These are phyloP conservation scores for Cyphomyrus discorhynchus DNA, from an alignment of 2,113 vertebrate genomes.

Conservation along the genomic window DNA sequence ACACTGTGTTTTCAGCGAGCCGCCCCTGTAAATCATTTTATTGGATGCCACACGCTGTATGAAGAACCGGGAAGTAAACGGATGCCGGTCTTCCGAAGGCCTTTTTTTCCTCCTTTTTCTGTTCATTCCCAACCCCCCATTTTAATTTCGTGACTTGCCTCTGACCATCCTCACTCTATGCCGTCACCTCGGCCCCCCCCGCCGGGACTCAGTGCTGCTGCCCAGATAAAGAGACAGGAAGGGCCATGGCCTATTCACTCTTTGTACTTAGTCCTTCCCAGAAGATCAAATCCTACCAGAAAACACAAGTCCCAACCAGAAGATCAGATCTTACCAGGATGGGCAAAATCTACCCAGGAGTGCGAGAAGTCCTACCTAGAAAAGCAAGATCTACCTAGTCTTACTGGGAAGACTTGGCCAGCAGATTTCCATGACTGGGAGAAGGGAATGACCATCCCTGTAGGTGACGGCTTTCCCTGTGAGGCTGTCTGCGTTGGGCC, in stretches of 20 bases:
- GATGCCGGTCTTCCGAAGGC: neutral
- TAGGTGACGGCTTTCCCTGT: neutral
- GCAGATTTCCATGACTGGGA: neutral
- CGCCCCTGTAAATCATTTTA: neutral
- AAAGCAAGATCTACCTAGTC: neutral
- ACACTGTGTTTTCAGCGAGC: neutral
- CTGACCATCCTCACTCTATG: neutral
- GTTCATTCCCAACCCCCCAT: neutral
- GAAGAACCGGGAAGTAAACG: neutral
- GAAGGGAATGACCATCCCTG: neutral
- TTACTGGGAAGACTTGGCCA: neutral
- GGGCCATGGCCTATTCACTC: neutral
- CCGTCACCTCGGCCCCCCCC: conserved; percentile 20
- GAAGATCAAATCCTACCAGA: neutral
- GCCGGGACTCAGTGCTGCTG: neutral
- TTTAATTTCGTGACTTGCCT: neutral
- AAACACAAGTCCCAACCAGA: neutral
- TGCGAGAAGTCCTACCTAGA: neutral
- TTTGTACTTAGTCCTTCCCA: neutral
- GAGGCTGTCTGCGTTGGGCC: neutral
- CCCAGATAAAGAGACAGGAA: neutral
- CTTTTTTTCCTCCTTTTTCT: neutral
- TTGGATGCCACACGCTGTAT: neutral
- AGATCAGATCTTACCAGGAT: neutral
- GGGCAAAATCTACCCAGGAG: neutral